These are phyloP conservation scores for Spisula subtruncata DNA, from an alignment of 2,888 invertebrate genomes.

Conservation along the genomic window DNA sequence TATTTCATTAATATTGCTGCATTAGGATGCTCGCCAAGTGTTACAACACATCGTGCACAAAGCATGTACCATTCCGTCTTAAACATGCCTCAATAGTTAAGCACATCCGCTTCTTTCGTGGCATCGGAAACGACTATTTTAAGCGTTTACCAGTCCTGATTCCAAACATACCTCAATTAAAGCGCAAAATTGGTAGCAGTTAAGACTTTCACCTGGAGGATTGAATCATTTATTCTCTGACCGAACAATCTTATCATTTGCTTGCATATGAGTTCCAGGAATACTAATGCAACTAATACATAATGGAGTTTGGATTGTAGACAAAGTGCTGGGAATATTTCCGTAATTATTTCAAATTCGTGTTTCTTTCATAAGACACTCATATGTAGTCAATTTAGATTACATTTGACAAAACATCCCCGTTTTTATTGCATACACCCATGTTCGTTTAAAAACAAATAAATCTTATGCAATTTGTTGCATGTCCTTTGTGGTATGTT, in stretches of 20 bases:
- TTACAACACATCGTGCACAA: too few species aligned
- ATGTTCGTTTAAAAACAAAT: constrained; percentile 11
- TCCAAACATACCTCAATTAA: too few species aligned
- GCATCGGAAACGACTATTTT: too few species aligned
- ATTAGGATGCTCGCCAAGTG: too few species aligned
- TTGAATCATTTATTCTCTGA: background rate
- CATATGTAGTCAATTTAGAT: background rate
- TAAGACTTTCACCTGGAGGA: too few species aligned
- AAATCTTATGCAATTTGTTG: background rate
- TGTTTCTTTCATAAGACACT: background rate
- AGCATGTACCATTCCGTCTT: too few species aligned
- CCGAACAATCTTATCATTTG: background rate
- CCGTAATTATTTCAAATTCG: background rate
- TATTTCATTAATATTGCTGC: too few species aligned
- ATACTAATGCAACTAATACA: too few species aligned
- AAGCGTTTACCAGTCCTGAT: too few species aligned
- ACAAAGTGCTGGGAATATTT: background rate
- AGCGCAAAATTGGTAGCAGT: too few species aligned
- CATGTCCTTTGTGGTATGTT: background rate
- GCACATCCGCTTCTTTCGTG: too few species aligned
- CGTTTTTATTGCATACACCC: background rate
- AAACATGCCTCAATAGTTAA: too few species aligned
- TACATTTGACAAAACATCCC: background rate
- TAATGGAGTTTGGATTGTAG: background rate
- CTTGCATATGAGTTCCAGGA: background rate